Evolutionary conservation across 1,140 invertebrate genomes (phyloP).

Genomic region (Arctopsyche grandis): DNA sequence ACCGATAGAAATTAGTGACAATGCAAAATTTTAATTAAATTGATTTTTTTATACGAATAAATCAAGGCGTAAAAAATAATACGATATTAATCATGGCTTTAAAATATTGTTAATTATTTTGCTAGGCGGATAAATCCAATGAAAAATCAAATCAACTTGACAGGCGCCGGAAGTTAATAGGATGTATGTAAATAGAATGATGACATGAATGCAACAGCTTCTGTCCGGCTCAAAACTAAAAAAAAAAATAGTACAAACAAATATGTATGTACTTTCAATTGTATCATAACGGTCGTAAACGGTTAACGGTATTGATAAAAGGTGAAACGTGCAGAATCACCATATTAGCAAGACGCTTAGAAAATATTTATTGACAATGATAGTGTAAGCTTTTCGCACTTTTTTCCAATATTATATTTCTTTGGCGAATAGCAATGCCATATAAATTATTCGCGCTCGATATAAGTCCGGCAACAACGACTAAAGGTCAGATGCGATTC

Average conservation of each 20-base stretch:
- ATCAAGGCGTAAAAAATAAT: too few relatives aligned
- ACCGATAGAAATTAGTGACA: too few relatives aligned
- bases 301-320: not conserved
- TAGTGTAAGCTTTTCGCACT: not conserved
- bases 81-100: too few relatives aligned
- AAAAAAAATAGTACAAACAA: not conserved
- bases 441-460: not conserved
- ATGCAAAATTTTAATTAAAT: too few relatives aligned
- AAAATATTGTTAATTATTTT: too few relatives aligned
- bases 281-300: slow-evolving; percentile 6
- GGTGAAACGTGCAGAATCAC: not conserved
- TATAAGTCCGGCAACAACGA: not conserved
- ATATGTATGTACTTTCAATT: not conserved
- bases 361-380: not conserved
- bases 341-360: not conserved
- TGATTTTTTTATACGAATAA: too few relatives aligned
- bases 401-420: not conserved
- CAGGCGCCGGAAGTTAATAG: not conserved
- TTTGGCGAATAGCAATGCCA: not conserved
- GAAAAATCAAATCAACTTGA: too few relatives aligned
- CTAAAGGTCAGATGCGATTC: not conserved
- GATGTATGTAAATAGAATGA: not conserved
- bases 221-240: not conserved
- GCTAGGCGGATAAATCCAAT: too few relatives aligned
- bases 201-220: not conserved